These are phyloP conservation scores for Sesia apiformis DNA, from an alignment of 2,888 invertebrate species.

Conservation along the genomic window DNA sequence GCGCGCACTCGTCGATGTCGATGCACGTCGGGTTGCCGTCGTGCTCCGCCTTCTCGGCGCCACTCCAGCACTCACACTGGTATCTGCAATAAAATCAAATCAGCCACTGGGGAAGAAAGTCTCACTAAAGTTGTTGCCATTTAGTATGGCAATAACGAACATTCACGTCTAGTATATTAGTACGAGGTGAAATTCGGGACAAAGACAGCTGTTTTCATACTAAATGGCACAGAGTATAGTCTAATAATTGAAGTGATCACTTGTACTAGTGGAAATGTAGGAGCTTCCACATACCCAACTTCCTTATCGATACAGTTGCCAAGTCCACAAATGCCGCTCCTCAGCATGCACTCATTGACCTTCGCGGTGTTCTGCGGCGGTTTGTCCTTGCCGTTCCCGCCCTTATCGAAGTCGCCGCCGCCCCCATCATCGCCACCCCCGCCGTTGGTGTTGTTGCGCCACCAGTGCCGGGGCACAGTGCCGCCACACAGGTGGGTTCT, in stretches of 20 bases:
- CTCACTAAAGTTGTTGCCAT: too few relatives aligned
- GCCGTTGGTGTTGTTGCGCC: constrained; percentile 43
- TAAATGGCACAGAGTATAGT: too few relatives aligned
- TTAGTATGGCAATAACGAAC: too few relatives aligned
- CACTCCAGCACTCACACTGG: constrained; percentile 84
- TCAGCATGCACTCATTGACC: constrained; percentile 84
- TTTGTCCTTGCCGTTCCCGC: constrained; percentile 22
- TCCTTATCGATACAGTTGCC: constrained; percentile 83
- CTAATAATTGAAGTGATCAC: too few relatives aligned
- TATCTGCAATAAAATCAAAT: constrained; percentile 49
- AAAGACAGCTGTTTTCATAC: neutral
- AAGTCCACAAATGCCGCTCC: constrained; percentile 83
- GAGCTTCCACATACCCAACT: constrained; percentile 63
- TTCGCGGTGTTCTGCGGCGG: constrained; percentile 45
- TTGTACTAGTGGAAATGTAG: too few relatives aligned
- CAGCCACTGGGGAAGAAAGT: neutral
- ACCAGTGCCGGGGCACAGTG: constrained; percentile 49
- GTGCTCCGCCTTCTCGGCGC: constrained; percentile 68
- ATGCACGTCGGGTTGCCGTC: constrained; percentile 67
- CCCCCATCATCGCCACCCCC: constrained; percentile 17
- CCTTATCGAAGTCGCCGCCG: constrained; percentile 12
- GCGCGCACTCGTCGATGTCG: constrained; percentile 88
- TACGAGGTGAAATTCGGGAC: neutral
- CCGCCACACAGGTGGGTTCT: constrained; percentile 76
- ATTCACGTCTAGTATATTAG: neutral